Base-by-base conservation (phyloP, 1,140 invertebrate genomes). In the Cheumatopsyche charites region DNA sequence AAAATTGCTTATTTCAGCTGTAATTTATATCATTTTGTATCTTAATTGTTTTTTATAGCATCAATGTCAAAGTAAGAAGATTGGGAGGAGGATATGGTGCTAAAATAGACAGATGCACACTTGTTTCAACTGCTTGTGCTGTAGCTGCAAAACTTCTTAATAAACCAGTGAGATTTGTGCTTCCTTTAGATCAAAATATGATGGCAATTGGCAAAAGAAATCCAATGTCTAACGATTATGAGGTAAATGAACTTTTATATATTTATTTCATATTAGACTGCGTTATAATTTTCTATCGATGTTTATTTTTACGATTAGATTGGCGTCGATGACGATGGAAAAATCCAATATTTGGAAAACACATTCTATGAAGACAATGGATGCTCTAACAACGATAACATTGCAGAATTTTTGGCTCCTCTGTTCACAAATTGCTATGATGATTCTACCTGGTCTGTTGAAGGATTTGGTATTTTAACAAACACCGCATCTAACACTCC, bases 31-130 rank as follows among this genome's bases (percentile, higher is more conserved):
- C 15, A 52, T 6, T 52, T 19, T 5, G 12, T 6, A 52, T 6
- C 15, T n/a, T 52, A 52, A 21, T 42, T 41, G n/a, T 42, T 58
- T 58, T 7, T 58, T 80, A 11, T 74, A 90, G 90, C 65, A 85
- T 92, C 15, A 85, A 89, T 49, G 77, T 92, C 0, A 82, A 84
- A 75, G 86, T 91, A 0, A 84, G 87, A 65, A 83, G 91, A 47
- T 65, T 93, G 0, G 92, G 92, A 0, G 92, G 92, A 25, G 90
- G 82, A 1, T 94, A 92, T 69, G 92, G 91, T 7, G 83, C 86
- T 26, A 91, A 93, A 79, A 86, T 89, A 43, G 85, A 86, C 1
- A 83, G 90, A 5, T 80, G 83, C 11, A 80, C 80, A 0, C 80
- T 85, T 42, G 79, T 87, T 4, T 82, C 88, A 0, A 85, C 86